phyloP scores from a whole-genome alignment of 1,140 invertebrate genomes.

The Microplitis demolitor region DNA sequence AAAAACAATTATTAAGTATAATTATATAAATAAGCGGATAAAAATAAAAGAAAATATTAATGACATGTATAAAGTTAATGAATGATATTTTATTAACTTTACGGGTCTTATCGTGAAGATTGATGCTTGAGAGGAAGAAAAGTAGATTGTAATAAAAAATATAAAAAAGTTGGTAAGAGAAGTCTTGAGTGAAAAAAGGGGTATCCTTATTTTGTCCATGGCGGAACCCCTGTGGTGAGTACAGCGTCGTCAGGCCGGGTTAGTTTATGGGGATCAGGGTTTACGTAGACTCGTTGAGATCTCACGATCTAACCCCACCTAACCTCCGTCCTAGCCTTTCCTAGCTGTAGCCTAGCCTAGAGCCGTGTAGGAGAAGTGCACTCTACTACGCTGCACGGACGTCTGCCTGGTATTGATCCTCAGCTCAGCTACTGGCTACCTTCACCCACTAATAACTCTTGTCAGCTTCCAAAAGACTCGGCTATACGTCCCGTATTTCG shows the following conservation, averaged over 20 bases:
- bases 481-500: constrained; percentile 31
- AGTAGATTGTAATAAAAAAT: neutral
- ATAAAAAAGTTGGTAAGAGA: neutral
- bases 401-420: constrained; percentile 60
- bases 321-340: constrained; percentile 48
- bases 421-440: constrained; percentile 60
- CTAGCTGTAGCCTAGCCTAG: constrained; percentile 55
- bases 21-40: no score
- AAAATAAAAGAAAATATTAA: no score
- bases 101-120: neutral
- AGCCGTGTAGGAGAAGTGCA: constrained; percentile 49
- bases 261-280: constrained; percentile 54
- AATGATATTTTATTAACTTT: neutral
- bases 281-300: constrained; percentile 57
- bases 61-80: no score
- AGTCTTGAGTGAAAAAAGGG: neutral
- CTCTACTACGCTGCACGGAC: constrained; percentile 45
- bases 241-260: constrained; percentile 46
- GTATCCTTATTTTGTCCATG: constrained; percentile 18
- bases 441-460: constrained; percentile 64
- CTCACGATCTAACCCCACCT: constrained; percentile 53
- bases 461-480: constrained; percentile 60
- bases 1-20: no score
- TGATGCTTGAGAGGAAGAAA: constrained; percentile 1
- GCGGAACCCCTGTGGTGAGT: constrained; percentile 35